These are phyloP conservation scores for Gonatopus flavifemur DNA, from an alignment of 1,140 invertebrate species.

Conservation along the genomic window DNA sequence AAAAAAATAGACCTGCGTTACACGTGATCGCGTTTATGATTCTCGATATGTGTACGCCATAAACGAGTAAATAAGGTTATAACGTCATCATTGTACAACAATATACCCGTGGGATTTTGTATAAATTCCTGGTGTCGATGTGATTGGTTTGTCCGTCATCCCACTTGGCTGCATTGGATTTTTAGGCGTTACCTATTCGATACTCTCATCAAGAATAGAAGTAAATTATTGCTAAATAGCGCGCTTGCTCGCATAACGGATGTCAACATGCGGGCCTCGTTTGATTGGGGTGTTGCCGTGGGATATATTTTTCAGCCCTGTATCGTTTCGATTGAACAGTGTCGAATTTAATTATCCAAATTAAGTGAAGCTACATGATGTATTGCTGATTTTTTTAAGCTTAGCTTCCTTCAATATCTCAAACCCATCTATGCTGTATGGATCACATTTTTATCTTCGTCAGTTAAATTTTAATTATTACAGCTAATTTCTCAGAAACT, in stretches of 20 bases:
- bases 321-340: background rate
- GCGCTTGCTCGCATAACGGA: slow-evolving; percentile 40
- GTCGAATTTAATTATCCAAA: too few species aligned
- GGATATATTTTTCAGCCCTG: slow-evolving; percentile 14
- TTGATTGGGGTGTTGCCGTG: slow-evolving; percentile 30
- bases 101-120: slow-evolving; percentile 47
- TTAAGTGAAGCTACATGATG: too few species aligned
- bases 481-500: too few species aligned
- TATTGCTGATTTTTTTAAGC: too few species aligned
- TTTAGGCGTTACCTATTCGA: slow-evolving; percentile 32
- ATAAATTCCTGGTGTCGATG: slow-evolving; percentile 32
- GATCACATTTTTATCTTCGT: too few species aligned
- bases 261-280: slow-evolving; percentile 43
- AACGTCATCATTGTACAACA: slow-evolving; percentile 45
- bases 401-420: too few species aligned
- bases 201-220: too few species aligned
- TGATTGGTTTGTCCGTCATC: slow-evolving; percentile 8
- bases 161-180: slow-evolving; percentile 13
- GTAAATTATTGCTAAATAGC: slow-evolving; percentile 49
- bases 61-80: slow-evolving; percentile 32
- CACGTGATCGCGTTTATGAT: slow-evolving; percentile 15
- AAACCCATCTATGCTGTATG: too few species aligned
- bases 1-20: too few species aligned
- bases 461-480: too few species aligned
- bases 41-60: slow-evolving; percentile 25